Percentiles rank a stretch among this genome's conserved stretches.
These are phyloP conservation scores for Babylonia areolata DNA, from an alignment of 1,140 invertebrate species.

Conservation along the genomic window DNA sequence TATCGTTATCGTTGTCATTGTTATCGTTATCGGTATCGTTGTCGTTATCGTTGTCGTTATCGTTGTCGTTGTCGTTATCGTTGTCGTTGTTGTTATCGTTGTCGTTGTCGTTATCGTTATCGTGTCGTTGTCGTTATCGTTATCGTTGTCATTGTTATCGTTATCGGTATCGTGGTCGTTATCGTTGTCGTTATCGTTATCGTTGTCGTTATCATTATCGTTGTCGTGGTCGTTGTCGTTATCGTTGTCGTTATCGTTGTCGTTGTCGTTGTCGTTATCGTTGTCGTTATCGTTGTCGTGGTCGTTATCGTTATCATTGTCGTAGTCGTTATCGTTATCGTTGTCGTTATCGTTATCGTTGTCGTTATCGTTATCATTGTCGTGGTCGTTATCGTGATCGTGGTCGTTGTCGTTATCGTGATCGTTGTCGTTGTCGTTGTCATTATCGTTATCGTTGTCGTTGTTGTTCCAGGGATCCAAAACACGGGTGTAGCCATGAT, in stretches of 20 bases:
- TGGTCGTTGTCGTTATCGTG: background rate
- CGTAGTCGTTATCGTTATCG: background rate
- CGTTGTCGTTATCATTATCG: background rate
- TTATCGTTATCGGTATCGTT: too few species aligned
- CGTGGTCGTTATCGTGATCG: background rate
- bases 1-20: too few species aligned
- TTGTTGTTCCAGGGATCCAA: slow-evolving; percentile 72
- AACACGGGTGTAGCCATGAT: slow-evolving; percentile 77
- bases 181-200: background rate
- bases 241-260: background rate
- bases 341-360: background rate
- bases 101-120: too few species aligned
- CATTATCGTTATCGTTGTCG: background rate
- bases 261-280: background rate
- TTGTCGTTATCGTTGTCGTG: background rate
- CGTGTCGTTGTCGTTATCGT: too few species aligned
- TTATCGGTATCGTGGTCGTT: background rate
- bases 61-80: too few species aligned
- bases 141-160: too few species aligned
- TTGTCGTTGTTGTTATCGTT: too few species aligned
- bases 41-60: too few species aligned
- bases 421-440: background rate
- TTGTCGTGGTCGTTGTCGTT: background rate
- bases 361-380: background rate
- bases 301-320: background rate